Percentiles rank a stretch among this genome's conserved stretches.
These are phyloP conservation scores for Odontamblyopus lacepedii DNA, from an alignment of 2,797 vertebrate species.

Conservation along the genomic window DNA sequence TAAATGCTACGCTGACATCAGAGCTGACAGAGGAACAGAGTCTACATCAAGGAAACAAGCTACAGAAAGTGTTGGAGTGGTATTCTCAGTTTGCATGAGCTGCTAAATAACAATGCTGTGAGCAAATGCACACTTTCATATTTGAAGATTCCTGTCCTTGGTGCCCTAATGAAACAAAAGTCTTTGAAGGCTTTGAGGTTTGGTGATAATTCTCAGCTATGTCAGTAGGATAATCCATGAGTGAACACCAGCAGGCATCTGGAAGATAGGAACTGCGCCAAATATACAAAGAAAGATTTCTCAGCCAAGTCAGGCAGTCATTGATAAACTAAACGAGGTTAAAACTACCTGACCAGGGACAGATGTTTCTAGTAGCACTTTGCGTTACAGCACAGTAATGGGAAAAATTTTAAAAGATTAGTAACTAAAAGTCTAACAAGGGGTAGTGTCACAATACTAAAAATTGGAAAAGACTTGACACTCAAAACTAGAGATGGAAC, in stretches of 20 bases:
- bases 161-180: slow-evolving; percentile 15
- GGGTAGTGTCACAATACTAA: too few species aligned
- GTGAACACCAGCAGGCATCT: neutral
- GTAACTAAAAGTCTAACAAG: too few species aligned
- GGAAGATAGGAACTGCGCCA: neutral
- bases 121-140: neutral
- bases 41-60: slow-evolving; percentile 32
- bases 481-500: too few species aligned
- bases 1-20: neutral
- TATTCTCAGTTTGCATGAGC: slow-evolving; percentile 45
- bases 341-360: neutral
- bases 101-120: slow-evolving; percentile 26
- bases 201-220: neutral
- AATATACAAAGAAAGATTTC: neutral
- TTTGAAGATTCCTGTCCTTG: neutral
- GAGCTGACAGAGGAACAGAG: slow-evolving; percentile 8
- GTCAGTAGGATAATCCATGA: neutral
- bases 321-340: neutral
- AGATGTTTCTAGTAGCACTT: neutral
- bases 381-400: neutral
- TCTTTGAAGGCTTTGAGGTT: neutral
- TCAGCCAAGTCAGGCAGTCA: neutral
- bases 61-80: slow-evolving; percentile 31
- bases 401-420: neutral
- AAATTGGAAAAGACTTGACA: too few species aligned